phyloP scores from a whole-genome alignment of 2,888 invertebrate species.

The Axea sp. region DNA sequence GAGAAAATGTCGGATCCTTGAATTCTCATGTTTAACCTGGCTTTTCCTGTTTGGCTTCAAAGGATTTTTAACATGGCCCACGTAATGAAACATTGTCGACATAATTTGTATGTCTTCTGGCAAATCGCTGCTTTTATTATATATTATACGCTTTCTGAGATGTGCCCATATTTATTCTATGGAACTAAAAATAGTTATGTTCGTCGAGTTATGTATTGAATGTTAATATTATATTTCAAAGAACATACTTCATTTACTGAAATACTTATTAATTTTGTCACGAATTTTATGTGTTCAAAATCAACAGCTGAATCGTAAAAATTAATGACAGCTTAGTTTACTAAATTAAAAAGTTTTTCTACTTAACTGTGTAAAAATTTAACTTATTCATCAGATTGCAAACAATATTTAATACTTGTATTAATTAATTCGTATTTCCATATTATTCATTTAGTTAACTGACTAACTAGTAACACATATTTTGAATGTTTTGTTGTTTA shows the following conservation, averaged over 20 bases:
- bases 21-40: conserved; percentile 25
- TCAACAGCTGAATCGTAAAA: no score
- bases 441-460: no score
- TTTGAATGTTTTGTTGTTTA: no score
- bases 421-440: no score
- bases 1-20: conserved; percentile 21
- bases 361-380: no score
- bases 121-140: conserved; percentile 20
- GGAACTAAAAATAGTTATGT: conserved; percentile 27
- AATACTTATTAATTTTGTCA: no score
- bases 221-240: conserved; percentile 9
- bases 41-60: conserved; percentile 14
- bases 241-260: neutral
- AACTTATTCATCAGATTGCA: no score
- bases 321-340: no score
- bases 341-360: no score
- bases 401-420: no score
- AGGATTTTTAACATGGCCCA: conserved; percentile 4
- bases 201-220: conserved; percentile 21
- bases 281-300: no score
- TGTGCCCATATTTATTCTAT: conserved; percentile 7
- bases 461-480: no score
- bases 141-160: conserved; percentile 1
- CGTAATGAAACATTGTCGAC: conserved; percentile 38
- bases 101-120: conserved; percentile 35